Conservation (phyloP, 1,140 invertebrate species). For the Drosophila carrolli region DNA sequence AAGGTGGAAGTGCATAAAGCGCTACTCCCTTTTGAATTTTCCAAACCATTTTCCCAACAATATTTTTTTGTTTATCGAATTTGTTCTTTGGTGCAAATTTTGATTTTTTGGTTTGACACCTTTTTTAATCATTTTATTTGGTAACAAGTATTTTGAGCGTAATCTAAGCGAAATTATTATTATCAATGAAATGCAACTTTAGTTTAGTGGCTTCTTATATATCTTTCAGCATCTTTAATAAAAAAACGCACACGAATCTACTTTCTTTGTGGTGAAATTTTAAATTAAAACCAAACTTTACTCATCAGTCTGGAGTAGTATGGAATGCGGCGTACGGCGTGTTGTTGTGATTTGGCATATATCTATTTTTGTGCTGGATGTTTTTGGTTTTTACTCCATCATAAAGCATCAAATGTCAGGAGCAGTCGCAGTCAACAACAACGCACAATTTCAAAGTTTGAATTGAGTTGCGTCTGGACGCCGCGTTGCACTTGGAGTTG, state of each 20-base stretch:
- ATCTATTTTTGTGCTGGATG: constrained; percentile 27
- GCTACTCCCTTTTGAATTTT: too few species aligned
- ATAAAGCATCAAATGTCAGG: constrained; percentile 71
- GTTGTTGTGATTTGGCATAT: constrained; percentile 53
- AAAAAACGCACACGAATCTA: constrained; percentile 4
- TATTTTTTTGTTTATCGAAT: too few species aligned
- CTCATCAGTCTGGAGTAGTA: constrained; percentile 40
- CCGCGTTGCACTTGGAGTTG: constrained; percentile 15
- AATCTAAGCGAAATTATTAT: too few species aligned
- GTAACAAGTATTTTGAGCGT: too few species aligned
- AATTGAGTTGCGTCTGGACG: constrained; percentile 70
- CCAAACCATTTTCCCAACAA: too few species aligned
- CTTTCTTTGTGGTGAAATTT: constrained; percentile 22
- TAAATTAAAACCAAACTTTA: constrained; percentile 76
- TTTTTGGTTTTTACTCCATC: constrained; percentile 66
- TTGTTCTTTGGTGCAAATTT: not conserved
- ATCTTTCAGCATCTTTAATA: not conserved
- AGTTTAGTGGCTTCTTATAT: not conserved
- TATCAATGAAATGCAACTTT: not conserved
- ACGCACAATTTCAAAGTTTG: constrained; percentile 74
- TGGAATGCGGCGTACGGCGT: constrained; percentile 23
- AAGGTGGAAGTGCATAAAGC: not conserved
- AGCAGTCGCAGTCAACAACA: constrained; percentile 52
- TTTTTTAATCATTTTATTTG: not conserved
- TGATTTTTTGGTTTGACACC: too few species aligned